Evolutionary conservation across 2,113 vertebrate genomes (phyloP).

Genomic region (Dermatemys mawii): DNA sequence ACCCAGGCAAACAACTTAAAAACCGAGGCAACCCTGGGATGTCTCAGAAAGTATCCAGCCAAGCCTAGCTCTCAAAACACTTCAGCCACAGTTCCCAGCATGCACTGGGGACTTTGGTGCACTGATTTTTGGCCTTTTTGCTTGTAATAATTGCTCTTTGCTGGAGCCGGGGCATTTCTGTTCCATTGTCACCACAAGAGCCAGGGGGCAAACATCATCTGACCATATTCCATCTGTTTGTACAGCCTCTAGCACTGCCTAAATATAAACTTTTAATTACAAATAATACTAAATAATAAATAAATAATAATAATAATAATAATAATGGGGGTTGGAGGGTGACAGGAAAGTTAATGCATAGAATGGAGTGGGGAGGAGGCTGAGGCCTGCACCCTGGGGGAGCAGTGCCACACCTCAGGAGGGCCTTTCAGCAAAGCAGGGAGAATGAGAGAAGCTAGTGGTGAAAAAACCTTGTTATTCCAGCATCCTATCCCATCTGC

Average conservation of each 20-base stretch:
- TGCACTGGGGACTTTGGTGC: neutral
- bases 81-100: neutral
- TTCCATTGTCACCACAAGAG: neutral
- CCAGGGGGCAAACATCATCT: neutral
- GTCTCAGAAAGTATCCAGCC: neutral
- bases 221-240: neutral
- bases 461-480: neutral
- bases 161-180: neutral
- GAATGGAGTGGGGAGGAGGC: neutral
- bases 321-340: neutral
- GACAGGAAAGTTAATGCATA: neutral
- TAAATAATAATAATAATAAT: neutral
- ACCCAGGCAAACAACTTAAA: neutral
- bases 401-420: neutral
- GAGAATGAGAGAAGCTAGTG: neutral
- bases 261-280: neutral
- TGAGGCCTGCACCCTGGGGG: neutral
- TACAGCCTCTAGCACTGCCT: neutral
- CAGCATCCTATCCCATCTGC: neutral
- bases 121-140: neutral
- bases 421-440: neutral
- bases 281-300: no score
- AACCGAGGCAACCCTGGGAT: neutral
- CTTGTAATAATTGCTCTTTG: neutral
- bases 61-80: neutral